Percentiles rank a stretch among this genome's conserved stretches.
phyloP scores from a whole-genome alignment of 2,797 vertebrate genomes.

The Oryzias dopingdopingensis region DNA sequence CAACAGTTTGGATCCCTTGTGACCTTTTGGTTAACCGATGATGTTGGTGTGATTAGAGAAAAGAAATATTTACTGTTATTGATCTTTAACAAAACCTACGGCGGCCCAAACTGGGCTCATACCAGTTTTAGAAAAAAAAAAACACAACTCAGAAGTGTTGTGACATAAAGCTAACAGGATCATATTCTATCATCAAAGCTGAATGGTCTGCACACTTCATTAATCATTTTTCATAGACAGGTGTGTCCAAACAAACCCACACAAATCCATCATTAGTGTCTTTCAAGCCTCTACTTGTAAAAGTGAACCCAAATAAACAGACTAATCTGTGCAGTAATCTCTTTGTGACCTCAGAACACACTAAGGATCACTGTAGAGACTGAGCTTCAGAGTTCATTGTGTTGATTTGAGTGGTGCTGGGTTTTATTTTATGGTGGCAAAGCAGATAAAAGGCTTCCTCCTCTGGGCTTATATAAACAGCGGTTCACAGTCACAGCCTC shows the following conservation, averaged over 20 bases:
- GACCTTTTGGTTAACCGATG: conserved; percentile 13
- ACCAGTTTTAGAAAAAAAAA: neutral
- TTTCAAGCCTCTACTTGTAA: conserved; percentile 30
- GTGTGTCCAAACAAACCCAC: conserved; percentile 45
- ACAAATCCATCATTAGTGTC: conserved; percentile 34
- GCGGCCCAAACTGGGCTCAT: conserved; percentile 5
- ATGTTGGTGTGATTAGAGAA: conserved; percentile 22
- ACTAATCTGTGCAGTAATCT: conserved; percentile 49
- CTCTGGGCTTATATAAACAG: conserved; percentile 63
- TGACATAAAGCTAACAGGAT: neutral
- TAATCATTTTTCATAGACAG: conserved; percentile 55
- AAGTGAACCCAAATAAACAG: conserved; percentile 61
- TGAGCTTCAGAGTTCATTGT: conserved; percentile 63
- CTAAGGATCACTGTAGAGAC: conserved; percentile 27
- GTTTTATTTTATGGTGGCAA: conserved; percentile 56
- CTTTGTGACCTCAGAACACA: conserved; percentile 33
- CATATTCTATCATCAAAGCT: conserved; percentile 8
- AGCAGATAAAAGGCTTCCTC: conserved; percentile 73
- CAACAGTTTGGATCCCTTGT: neutral
- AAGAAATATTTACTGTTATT: conserved; percentile 7
- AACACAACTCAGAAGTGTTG: conserved; percentile 2
- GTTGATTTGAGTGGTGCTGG: conserved; percentile 60
- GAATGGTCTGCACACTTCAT: conserved; percentile 9
- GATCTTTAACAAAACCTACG: conserved; percentile 4
- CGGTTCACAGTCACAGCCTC: conserved; percentile 48